Evolutionary conservation across 2,797 vertebrate species (phyloP), one percentile per base, ranked within the genome.

Genomic region (Euphonia xanthogaster): DNA sequence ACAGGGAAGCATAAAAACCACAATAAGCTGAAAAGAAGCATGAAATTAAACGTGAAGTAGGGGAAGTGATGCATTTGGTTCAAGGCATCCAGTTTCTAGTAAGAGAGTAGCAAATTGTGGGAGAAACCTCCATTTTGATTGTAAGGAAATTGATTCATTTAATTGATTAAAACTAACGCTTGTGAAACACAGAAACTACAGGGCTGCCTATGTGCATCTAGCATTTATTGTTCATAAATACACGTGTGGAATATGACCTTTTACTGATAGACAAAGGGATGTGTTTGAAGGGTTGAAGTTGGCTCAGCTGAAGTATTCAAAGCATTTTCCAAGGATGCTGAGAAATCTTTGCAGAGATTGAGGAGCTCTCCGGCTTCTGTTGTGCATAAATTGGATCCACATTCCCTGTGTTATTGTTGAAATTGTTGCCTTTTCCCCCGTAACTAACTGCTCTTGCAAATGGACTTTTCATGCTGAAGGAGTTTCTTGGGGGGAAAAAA

Each of bases 401-500:
- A 11, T 96, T 94, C 62, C 75, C 83, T 22, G 47, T 48, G 19
- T 85, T 88, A 72, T 31, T 93, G 57, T 88, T 8, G 9, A 88
- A 84, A 90, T 73, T 65, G 86, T 77, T 94, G 45, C 45, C 51
- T 66, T 82, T 42, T 6, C 44, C 44, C 65, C 23, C 23, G 2
- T 85, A 94, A 94, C 90, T 60, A 92, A 65, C n/a, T 78, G 53
- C 40, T 88, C 68, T 93, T 1, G 5, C 75, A 92, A 91, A 71
- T 80, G 35, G 81, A 68, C 75, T 93, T 86, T 86, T 86, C 54
- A 53, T 83, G 61, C 84, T 94, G 79, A 74, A 87, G 51, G 50
- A 94, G 45, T 85, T 95, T 77, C 53, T 30, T 30, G 22, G 42
- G 5, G 9, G 2, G 3, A 20, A 48, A 44, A 65, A 60, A 37